Percentiles rank a stretch among this genome's conserved stretches.
These are phyloP conservation scores for Diplolepis rosae DNA, from an alignment of 2,888 invertebrate species.

Conservation along the genomic window DNA sequence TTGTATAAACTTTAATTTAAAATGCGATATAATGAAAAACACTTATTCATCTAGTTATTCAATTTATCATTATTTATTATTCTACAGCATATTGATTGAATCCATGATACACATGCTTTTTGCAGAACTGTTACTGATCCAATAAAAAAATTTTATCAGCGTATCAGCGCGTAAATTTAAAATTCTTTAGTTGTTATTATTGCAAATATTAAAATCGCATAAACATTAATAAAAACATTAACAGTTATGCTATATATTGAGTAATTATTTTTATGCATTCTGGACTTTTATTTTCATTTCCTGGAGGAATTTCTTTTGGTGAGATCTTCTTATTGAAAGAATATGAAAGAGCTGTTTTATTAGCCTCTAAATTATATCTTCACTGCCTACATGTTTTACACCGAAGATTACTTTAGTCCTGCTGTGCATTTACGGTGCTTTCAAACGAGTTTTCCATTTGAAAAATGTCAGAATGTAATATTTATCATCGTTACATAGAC, in stretches of 20 bases:
- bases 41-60: constrained; percentile 18
- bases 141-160: background rate
- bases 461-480: constrained; percentile 30
- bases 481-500: constrained; percentile 5
- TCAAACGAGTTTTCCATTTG: constrained; percentile 24
- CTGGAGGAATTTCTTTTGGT: constrained; percentile 2
- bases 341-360: constrained; percentile 17
- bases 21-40: constrained; percentile 12
- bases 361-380: constrained; percentile 10
- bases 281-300: constrained; percentile 1
- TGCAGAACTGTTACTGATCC: background rate
- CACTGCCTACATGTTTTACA: constrained; percentile 18
- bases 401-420: constrained; percentile 9
- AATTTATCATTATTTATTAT: background rate
- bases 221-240: background rate
- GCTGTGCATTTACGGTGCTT: constrained; percentile 6
- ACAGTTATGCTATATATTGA: constrained; percentile 2
- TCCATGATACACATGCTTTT: no score
- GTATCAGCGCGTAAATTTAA: background rate
- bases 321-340: constrained; percentile 10
- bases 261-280: background rate
- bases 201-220: background rate
- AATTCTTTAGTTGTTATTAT: background rate
- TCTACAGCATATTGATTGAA: background rate
- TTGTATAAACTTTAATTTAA: constrained; percentile 20